Conservation (phyloP, 2,888 invertebrate genomes). For the Drosophila mayaguana region DNA sequence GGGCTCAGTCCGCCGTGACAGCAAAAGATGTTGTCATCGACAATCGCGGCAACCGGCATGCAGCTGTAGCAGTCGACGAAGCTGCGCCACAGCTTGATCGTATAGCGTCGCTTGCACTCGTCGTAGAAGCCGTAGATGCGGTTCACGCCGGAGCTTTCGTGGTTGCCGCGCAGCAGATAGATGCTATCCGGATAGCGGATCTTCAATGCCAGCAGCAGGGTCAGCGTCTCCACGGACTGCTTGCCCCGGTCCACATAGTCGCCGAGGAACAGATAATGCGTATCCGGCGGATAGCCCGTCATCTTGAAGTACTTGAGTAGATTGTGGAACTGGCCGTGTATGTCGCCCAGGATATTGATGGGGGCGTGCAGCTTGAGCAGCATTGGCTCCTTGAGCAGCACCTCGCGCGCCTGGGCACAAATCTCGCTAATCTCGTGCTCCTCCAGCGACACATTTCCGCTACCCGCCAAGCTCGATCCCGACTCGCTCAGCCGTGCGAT, state of each 20-base stretch:
- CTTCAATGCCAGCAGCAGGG: constrained; percentile 97
- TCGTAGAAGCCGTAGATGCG: constrained; percentile 99
- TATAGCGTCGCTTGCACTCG: constrained; percentile 96
- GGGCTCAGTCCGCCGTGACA: constrained; percentile 94
- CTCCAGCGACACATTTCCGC: constrained; percentile 97
- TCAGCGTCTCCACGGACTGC: constrained; percentile 98
- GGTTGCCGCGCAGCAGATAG: constrained; percentile 97
- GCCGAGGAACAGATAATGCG: constrained; percentile 98
- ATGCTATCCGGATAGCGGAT: constrained; percentile 99
- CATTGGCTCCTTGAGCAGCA: constrained; percentile 98
- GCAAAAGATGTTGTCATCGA: constrained; percentile 89
- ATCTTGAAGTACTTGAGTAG: constrained; percentile 97
- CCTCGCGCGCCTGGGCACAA: constrained; percentile 97
- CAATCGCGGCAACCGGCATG: constrained; percentile 97
- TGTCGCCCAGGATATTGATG: constrained; percentile 98
- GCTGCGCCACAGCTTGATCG: constrained; percentile 99
- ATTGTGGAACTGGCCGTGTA: constrained; percentile 99
- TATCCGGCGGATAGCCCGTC: constrained; percentile 98
- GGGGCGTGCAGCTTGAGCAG: constrained; percentile 98
- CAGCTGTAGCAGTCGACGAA: constrained; percentile 99
- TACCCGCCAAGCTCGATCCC: constrained; percentile 86
- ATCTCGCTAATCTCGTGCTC: constrained; percentile 98
- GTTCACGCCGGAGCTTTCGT: constrained; percentile 98
- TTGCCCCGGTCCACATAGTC: constrained; percentile 90
- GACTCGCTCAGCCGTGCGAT: constrained; percentile 39